These are phyloP conservation scores for Lycaena phlaeas DNA, from an alignment of 2,888 invertebrate species.

Conservation along the genomic window DNA sequence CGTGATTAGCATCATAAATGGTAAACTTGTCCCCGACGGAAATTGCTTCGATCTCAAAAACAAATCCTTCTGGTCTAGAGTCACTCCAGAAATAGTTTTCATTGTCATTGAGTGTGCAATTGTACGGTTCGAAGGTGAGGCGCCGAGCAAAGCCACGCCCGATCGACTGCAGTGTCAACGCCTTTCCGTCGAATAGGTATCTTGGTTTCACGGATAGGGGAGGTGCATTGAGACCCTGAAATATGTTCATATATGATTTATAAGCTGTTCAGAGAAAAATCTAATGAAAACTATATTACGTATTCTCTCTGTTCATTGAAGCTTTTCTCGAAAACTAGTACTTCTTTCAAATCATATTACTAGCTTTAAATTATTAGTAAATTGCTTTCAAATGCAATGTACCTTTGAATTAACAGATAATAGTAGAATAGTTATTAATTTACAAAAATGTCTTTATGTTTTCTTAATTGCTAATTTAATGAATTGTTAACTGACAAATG, in stretches of 20 bases:
- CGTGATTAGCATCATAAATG: slow-evolving; percentile 78
- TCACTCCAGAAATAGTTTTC: slow-evolving; percentile 86
- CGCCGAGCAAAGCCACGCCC: slow-evolving; percentile 83
- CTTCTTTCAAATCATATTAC: slow-evolving; percentile 3
- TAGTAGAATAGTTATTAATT: no score
- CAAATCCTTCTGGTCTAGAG: slow-evolving; percentile 80
- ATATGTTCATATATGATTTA: slow-evolving; percentile 32
- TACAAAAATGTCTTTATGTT: not conserved
- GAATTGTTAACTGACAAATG: no score
- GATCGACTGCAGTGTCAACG: slow-evolving; percentile 77
- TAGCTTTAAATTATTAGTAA: no score
- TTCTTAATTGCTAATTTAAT: not conserved
- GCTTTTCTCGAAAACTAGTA: no score
- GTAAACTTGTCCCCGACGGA: slow-evolving; percentile 80
- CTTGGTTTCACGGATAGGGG: slow-evolving; percentile 61
- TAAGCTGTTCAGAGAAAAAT: slow-evolving; percentile 21
- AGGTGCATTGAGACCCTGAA: slow-evolving; percentile 57
- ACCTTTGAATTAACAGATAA: no score
- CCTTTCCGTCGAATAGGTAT: slow-evolving; percentile 77
- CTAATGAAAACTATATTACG: slow-evolving; percentile 8
- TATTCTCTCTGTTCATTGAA: no score
- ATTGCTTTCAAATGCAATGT: no score
- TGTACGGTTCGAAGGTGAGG: slow-evolving; percentile 79
- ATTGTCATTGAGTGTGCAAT: slow-evolving; percentile 76
- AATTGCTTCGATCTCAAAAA: slow-evolving; percentile 79